phyloP scores from a whole-genome alignment of 2,113 vertebrate genomes.

The Pteropus alecto region DNA sequence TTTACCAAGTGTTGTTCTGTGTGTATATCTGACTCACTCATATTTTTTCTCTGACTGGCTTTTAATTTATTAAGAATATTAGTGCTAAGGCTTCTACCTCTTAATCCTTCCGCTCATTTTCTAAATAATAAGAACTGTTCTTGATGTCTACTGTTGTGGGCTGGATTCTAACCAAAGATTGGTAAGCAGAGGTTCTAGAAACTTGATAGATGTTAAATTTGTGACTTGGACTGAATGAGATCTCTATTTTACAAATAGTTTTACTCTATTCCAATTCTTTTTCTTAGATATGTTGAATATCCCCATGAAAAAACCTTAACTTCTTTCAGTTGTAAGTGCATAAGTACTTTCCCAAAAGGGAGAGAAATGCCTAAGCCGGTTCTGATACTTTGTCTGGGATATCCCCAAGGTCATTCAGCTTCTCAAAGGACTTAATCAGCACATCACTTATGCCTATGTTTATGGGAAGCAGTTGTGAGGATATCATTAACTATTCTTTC shows the following conservation, averaged over 20 bases:
- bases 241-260: conserved; percentile 11
- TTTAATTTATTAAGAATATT: conserved; percentile 33
- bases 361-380: neutral
- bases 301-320: neutral
- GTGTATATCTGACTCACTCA: neutral
- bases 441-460: neutral
- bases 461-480: neutral
- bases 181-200: neutral
- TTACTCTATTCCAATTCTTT: neutral
- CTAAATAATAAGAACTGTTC: conserved; percentile 1
- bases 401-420: neutral
- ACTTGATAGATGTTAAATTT: neutral
- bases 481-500: neutral
- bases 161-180: neutral
- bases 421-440: neutral
- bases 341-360: neutral
- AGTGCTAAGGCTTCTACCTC: neutral
- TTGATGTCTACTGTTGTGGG: neutral
- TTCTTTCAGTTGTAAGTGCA: neutral
- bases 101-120: neutral
- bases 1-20: neutral
- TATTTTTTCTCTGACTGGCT: neutral
- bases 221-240: neutral
- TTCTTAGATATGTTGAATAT: neutral
- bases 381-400: neutral